Evolutionary conservation across 2,797 vertebrate genomes (phyloP), one percentile per base, ranked within the genome.

Genomic region (Platyrinchus mystaceus): DNA sequence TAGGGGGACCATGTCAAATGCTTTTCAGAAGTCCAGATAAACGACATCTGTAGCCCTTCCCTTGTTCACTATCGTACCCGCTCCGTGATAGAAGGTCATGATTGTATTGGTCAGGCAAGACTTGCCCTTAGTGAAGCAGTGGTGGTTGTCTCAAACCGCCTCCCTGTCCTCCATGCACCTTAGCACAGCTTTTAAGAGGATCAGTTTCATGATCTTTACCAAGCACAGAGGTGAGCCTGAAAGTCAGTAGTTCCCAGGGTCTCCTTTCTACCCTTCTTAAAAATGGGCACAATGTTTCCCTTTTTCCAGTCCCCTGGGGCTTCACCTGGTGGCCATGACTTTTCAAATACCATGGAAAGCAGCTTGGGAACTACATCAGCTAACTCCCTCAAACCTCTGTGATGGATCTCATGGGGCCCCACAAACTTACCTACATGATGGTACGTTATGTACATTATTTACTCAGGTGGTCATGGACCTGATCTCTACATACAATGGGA

Each of bases 231-330:
- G 16, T 28, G 20, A 76, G 23, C 19, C 12, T 43, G 23, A 28
- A 28, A 16, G 10, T 21, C 28, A 56, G 27, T 9, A 36, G 36
- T 24, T 43, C 62, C 63, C 36, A 63, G 14, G 13, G 14, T 7
- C 21, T 10, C 36, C 23, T n/a, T 82, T 23, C 18, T 75, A 34
- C 10, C 12, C 13, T 28, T 75, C 43, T 56, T 44, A 37, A 50
- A 66, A n/a, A 49, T 9, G 2, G 3, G 12, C 49, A 63, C 0
- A 30, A 50, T 30, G 0, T 39, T 69, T 50, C 23, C 14, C 36
- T 41, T 63, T 58, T 44, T 44, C 12, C 9, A 50, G 12, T n/a
- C 49, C 5, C 20, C 14, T 69, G 14, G 20, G 43, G n/a, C 11
- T 69, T 39, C 23, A 50, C 8, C 19, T 20, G 11, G n/a, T 23